These are phyloP conservation scores for Camponotus pennsylvanicus DNA, from an alignment of 1,140 invertebrate genomes.

Conservation along the genomic window DNA sequence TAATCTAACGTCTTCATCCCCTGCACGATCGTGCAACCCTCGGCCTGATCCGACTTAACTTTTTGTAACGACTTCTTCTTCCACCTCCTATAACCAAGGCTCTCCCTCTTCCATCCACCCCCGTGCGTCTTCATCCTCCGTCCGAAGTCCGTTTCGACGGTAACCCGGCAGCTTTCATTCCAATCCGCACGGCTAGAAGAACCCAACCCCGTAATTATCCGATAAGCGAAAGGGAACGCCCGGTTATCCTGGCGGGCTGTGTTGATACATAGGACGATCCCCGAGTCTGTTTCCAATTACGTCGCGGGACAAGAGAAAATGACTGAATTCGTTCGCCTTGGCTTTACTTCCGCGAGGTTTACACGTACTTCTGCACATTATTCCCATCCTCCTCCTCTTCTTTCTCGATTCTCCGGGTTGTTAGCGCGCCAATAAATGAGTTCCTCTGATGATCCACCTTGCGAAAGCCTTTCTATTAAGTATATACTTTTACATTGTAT, in stretches of 20 bases:
- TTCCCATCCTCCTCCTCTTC: conserved; percentile 16
- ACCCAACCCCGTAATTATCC: conserved; percentile 79
- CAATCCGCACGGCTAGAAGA: conserved; percentile 61
- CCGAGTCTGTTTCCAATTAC: conserved; percentile 76
- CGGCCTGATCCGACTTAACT: conserved; percentile 81
- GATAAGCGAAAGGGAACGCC: conserved; percentile 77
- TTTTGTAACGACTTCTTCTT: conserved; percentile 83
- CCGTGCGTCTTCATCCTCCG: conserved; percentile 39
- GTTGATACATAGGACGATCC: conserved; percentile 75
- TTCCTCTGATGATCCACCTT: conserved; percentile 39
- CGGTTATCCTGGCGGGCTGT: conserved; percentile 67
- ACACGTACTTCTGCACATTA: conserved; percentile 29
- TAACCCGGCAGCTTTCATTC: conserved; percentile 39
- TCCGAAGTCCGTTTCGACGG: conserved; percentile 31
- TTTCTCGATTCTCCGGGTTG: conserved; percentile 1
- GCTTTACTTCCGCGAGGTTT: conserved; percentile 57
- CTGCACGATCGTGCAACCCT: conserved; percentile 72
- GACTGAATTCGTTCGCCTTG: conserved; percentile 65
- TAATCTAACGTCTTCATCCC: conserved; percentile 84
- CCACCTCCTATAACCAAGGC: conserved; percentile 34
- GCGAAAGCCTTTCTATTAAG: conserved; percentile 25
- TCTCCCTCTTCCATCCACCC: not conserved
- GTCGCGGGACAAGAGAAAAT: conserved; percentile 67
- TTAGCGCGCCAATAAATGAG: conserved; percentile 30
- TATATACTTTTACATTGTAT: not conserved